phyloP scores from a whole-genome alignment of 2,888 invertebrate species.

The Troides oblongomaculatus region DNA sequence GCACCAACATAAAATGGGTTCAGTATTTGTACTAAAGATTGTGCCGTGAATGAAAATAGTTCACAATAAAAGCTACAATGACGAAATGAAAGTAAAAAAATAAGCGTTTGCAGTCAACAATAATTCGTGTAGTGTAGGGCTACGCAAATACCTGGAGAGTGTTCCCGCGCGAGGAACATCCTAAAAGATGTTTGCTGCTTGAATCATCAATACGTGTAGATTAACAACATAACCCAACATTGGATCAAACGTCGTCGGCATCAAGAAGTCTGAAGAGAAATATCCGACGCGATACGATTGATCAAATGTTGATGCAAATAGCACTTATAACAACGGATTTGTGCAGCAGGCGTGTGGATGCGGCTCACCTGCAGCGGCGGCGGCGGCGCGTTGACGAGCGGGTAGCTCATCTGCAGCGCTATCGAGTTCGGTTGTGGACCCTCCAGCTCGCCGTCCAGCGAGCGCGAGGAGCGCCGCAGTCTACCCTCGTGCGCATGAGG shows the following conservation, averaged over 20 bases:
- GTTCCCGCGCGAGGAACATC: too few relatives aligned
- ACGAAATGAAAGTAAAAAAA: conserved; percentile 14
- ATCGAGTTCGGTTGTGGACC: conserved; percentile 80
- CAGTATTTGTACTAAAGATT: too few relatives aligned
- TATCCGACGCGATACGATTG: too few relatives aligned
- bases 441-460: conserved; percentile 65
- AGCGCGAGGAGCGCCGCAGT: conserved; percentile 59
- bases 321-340: background rate
- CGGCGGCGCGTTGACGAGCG: conserved; percentile 79
- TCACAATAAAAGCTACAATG: conserved; percentile 23
- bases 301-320: too few relatives aligned
- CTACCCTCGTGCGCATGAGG: conserved; percentile 41
- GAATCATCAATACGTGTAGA: too few relatives aligned
- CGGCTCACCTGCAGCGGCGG: conserved; percentile 66
- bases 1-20: too few relatives aligned
- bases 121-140: background rate
- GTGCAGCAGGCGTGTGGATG: conserved; percentile 6
- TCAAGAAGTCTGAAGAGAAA: too few relatives aligned
- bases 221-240: too few relatives aligned
- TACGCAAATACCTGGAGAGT: background rate
- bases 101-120: conserved; percentile 3
- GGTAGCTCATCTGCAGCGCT: conserved; percentile 83
- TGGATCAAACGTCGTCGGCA: too few relatives aligned
- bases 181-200: too few relatives aligned
- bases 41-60: background rate